These are phyloP conservation scores for Hafferia zeledoni DNA, from an alignment of 2,797 vertebrate genomes.

Conservation along the genomic window DNA sequence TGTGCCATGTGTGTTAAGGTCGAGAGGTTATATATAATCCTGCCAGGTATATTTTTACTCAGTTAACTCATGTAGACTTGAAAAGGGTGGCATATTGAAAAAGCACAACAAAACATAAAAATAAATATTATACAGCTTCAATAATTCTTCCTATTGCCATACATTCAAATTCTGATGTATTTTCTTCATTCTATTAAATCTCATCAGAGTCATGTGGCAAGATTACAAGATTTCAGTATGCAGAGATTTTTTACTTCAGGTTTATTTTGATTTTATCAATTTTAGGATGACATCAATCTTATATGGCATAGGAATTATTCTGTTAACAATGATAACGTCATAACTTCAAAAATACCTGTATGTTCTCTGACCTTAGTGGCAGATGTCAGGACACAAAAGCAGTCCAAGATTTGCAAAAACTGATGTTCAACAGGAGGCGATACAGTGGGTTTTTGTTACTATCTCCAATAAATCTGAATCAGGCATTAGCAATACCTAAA, in stretches of 20 bases:
- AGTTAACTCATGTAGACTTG: neutral
- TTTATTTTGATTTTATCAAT: neutral
- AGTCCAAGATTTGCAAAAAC: neutral
- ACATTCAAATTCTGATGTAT: neutral
- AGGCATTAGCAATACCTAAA: neutral
- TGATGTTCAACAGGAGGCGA: neutral
- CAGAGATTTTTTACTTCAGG: neutral
- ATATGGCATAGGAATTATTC: neutral
- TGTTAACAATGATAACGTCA: neutral
- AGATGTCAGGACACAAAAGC: neutral
- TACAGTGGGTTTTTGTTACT: neutral
- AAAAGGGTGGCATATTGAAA: neutral
- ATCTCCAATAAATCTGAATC: neutral
- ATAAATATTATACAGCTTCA: neutral
- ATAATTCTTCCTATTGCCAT: neutral
- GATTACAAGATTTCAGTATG: neutral
- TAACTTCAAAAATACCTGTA: neutral
- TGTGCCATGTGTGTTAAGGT: rapidly evolving
- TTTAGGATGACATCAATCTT: neutral
- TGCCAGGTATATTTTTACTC: neutral
- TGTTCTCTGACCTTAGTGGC: neutral
- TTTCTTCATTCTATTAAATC: neutral
- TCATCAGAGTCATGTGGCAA: neutral
- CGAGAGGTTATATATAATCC: neutral
- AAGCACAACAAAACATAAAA: neutral